Percentiles rank a stretch among this genome's conserved stretches.
Conservation (phyloP, 2,797 vertebrate genomes). For the Girardinus metallicus region DNA sequence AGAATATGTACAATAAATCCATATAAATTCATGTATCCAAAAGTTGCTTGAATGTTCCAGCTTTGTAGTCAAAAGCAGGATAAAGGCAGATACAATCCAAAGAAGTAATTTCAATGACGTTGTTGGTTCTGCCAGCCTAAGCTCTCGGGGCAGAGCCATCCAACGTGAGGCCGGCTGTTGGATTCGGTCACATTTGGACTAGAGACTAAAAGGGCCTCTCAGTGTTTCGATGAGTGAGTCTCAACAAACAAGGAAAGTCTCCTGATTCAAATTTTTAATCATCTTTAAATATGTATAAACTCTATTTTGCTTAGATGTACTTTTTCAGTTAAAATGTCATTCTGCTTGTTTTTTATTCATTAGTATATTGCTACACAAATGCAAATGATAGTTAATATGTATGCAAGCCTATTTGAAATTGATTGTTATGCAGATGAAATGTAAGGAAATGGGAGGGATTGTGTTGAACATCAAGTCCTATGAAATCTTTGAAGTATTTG, state of each 20-base stretch:
- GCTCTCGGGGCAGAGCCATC: neutral
- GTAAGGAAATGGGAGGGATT: neutral
- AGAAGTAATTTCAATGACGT: conserved; percentile 20
- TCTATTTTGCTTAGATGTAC: neutral
- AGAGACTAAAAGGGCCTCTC: neutral
- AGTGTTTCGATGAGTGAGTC: neutral
- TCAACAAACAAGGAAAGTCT: neutral
- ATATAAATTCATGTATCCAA: neutral
- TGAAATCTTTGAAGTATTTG: neutral
- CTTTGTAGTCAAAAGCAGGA: neutral
- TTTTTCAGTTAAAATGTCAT: neutral
- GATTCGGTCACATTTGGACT: neutral
- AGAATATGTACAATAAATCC: neutral
- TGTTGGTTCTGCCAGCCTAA: neutral
- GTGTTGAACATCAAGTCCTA: neutral
- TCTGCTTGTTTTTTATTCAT: neutral
- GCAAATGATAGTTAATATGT: neutral
- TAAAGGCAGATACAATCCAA: conserved; percentile 6
- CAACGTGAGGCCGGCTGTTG: conserved; percentile 5
- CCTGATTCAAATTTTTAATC: neutral
- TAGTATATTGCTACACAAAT: neutral
- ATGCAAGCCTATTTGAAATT: neutral
- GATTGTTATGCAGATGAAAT: neutral
- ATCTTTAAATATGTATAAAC: neutral
- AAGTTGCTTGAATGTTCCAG: neutral